Percentiles rank a stretch among this genome's conserved stretches.
phyloP scores from a whole-genome alignment of 2,888 invertebrate species.

The Nephrotoma guestfalica region DNA sequence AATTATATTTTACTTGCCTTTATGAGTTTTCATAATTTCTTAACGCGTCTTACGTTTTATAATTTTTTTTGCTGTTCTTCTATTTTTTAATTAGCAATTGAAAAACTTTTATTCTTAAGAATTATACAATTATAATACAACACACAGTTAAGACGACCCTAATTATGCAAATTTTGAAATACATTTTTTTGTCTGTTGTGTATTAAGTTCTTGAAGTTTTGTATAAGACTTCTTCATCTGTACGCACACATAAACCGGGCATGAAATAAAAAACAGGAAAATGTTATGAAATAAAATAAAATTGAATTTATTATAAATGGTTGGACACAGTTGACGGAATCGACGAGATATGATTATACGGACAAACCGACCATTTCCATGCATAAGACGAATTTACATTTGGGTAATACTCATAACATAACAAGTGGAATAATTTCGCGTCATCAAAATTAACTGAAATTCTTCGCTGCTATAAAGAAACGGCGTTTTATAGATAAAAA shows the following conservation, averaged over 20 bases:
- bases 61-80: not conserved
- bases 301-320: not conserved
- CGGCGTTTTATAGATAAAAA: not conserved
- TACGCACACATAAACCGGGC: not conserved
- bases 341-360: not conserved
- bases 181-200: not conserved
- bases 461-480: not conserved
- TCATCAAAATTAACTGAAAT: not conserved
- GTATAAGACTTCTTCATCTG: not conserved
- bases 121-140: not conserved
- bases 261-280: not conserved
- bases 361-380: not conserved
- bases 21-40: not conserved
- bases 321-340: not conserved
- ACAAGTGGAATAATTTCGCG: not conserved
- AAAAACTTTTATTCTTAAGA: not conserved
- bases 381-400: not conserved
- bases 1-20: not conserved
- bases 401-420: not conserved
- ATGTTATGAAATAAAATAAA: not conserved
- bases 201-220: not conserved
- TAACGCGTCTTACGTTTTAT: not conserved
- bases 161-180: not conserved
- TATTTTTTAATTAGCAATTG: not conserved
- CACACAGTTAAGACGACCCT: not conserved